Evolutionary conservation across 1,140 invertebrate genomes (phyloP), one percentile per base, ranked within the genome.

Genomic region (Tetramorium parvispinum): DNA sequence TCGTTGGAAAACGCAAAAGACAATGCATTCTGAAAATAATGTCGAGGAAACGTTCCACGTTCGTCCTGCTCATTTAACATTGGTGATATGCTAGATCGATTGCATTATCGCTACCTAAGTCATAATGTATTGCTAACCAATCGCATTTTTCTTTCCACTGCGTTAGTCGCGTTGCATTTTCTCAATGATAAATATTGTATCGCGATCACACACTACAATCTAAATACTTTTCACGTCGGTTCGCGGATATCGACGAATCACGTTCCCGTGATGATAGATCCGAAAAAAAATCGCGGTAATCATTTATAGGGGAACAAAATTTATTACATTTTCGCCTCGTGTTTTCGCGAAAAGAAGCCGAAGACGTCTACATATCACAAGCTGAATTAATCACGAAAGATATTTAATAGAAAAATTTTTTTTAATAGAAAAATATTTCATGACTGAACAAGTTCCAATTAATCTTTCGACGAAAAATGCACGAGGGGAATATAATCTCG

Each of bases 31-130:
- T 70, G 43, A 73, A 85, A 53, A 61, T 59, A 57, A 77, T 59
- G 73, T 49, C 59, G 68, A 70, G 8, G 37, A 43, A 55, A 59
- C 53, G 81, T 11, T 53, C 21, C 86, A 21, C 59, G 61, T 59
- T 59, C 53, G 86, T 46, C 11, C 65, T 32, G 78, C 76, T 89
- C 68, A 55, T 88, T 89, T 89, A 87, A 70, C 79, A 68, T 43
- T 43, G 43, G 5, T 76, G 87, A 88, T 87, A 85, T 85, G 73
- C 66, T 53, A 79, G 85, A 90, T 88, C 73, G 87, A 90, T 88
- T 88, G 57, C 66, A 87, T 88, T 88, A 87, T 89, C 88, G 66
- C 37, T 57, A n/a, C 13, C 88, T 8, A 59, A 73, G 59, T 65
- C 59, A 65, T 86, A 77, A 87, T 79, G 59, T 75, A 88, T 90